Conservation (phyloP, 2,888 invertebrate species). For the Pocota personata region DNA sequence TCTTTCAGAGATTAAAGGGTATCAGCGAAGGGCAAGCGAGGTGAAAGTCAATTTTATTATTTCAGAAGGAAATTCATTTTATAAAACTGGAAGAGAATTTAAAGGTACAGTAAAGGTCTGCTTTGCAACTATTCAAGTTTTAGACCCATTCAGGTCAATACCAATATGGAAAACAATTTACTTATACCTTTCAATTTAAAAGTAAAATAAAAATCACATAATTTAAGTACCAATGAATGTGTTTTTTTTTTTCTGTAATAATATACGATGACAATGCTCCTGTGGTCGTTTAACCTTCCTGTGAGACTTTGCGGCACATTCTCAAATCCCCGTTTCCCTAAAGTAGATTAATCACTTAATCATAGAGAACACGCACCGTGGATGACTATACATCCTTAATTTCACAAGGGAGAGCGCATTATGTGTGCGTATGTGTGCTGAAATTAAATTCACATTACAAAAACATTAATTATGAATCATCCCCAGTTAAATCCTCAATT, state of each 20-base stretch:
- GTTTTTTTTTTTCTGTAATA: too few relatives aligned
- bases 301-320: not conserved
- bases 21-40: not conserved
- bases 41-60: too few relatives aligned
- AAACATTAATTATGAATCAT: conserved; percentile 56
- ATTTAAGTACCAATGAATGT: too few relatives aligned
- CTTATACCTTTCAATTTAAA: too few relatives aligned
- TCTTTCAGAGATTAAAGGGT: not conserved
- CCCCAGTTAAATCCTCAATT: conserved; percentile 46
- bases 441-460: conserved; percentile 55
- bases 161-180: too few relatives aligned
- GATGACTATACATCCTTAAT: conserved; percentile 23
- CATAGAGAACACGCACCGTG: conserved; percentile 27
- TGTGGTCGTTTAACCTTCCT: not conserved
- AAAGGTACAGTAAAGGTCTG: too few relatives aligned
- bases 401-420: not conserved
- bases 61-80: too few relatives aligned
- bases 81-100: too few relatives aligned
- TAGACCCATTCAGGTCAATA: too few relatives aligned
- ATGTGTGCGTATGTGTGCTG: not conserved
- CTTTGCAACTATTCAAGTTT: too few relatives aligned
- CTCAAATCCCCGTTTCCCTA: conserved; percentile 20
- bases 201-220: too few relatives aligned
- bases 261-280: not conserved
- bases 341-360: conserved; percentile 49